Conservation (phyloP, 2,797 vertebrate species). For the Dermochelys coriacea region DNA sequence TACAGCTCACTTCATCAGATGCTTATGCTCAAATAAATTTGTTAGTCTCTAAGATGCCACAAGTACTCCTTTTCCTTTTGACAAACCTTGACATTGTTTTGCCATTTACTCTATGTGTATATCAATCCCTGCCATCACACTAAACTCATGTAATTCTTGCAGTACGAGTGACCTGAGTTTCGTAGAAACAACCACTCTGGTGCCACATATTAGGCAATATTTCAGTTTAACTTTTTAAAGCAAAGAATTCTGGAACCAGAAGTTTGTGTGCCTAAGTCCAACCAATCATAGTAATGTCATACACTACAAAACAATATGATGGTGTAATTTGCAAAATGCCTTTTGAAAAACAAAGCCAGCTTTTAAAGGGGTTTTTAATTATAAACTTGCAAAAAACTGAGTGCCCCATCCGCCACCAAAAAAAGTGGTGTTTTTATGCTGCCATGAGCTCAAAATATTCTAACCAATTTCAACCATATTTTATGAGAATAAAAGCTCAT, state of each 20-base stretch:
- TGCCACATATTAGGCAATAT: background rate
- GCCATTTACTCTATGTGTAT: background rate
- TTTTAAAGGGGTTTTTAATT: background rate
- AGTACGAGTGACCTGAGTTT: background rate
- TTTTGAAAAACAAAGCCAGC: background rate
- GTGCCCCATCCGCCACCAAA: background rate
- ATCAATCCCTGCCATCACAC: background rate
- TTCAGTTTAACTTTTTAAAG: background rate
- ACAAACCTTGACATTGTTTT: background rate
- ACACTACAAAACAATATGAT: background rate
- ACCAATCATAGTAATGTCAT: background rate
- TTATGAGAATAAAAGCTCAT: background rate
- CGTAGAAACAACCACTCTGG: background rate
- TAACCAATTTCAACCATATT: background rate
- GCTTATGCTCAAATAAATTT: too few relatives aligned
- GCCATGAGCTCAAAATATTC: background rate
- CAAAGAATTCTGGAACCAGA: background rate
- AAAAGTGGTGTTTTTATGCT: background rate
- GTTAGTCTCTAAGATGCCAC: too few relatives aligned
- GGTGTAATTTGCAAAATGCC: background rate
- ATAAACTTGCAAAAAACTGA: background rate
- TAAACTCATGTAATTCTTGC: background rate
- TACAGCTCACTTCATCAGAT: too few relatives aligned
- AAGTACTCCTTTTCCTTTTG: too few relatives aligned
- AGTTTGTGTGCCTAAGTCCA: background rate